Evolutionary conservation across 2,888 invertebrate genomes (phyloP).

Genomic region (Conomelus anceps): DNA sequence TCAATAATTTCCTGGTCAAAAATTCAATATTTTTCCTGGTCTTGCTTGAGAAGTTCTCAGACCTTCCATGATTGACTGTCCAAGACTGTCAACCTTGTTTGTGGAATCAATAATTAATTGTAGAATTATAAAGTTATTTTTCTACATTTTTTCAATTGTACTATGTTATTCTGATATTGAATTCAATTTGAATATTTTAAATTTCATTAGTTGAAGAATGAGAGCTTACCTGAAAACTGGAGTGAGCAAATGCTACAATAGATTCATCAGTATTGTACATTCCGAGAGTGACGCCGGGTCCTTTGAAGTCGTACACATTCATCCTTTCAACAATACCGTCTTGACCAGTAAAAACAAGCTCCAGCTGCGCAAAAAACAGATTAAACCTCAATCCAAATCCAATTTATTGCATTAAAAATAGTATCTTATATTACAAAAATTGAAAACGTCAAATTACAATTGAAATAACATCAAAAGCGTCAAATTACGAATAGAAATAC

Average conservation of each 20-base stretch:
- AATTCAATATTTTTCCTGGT: too few relatives aligned
- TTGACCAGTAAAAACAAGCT: conserved; percentile 60
- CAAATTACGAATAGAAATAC: background rate
- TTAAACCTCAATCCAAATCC: background rate
- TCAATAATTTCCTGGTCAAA: too few relatives aligned
- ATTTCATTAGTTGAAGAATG: background rate
- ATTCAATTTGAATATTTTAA: conserved; percentile 5
- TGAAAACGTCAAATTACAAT: background rate
- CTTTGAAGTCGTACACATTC: conserved; percentile 60
- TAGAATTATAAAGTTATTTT: too few relatives aligned
- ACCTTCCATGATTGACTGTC: too few relatives aligned
- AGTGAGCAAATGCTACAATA: conserved; percentile 74
- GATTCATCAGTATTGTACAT: conserved; percentile 91
- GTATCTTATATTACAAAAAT: background rate
- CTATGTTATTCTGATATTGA: too few relatives aligned
- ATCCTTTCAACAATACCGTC: conserved; percentile 52
- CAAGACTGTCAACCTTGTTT: too few relatives aligned
- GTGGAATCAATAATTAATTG: too few relatives aligned
- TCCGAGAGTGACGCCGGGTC: conserved; percentile 68
- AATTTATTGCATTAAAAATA: background rate
- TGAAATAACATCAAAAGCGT: background rate
- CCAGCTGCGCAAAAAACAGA: conserved; percentile 48
- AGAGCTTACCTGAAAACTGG: conserved; percentile 69
- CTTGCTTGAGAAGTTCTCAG: too few relatives aligned
- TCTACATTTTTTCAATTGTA: too few relatives aligned